These are phyloP conservation scores for Clarias magur DNA, from an alignment of 2,113 vertebrate genomes.

Conservation along the genomic window DNA sequence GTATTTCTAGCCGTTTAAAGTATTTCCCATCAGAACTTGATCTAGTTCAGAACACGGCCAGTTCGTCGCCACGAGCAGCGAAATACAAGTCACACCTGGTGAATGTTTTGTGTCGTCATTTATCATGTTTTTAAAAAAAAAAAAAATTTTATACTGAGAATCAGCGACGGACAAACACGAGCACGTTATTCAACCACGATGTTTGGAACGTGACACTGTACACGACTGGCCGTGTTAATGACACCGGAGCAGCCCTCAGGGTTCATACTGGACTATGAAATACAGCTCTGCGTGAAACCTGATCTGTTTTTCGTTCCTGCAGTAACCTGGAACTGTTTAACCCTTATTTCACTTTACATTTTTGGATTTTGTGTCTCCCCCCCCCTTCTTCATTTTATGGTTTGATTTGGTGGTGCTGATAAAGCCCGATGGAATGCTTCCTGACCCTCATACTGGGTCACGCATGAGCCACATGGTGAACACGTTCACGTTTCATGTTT, in stretches of 20 bases:
- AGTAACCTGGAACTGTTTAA: neutral
- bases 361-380: neutral
- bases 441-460: conserved; percentile 21
- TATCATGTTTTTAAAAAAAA: neutral
- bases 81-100: neutral
- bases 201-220: too few species aligned
- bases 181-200: neutral
- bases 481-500: conserved; percentile 8
- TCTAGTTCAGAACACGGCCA: too few species aligned
- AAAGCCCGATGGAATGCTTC: neutral
- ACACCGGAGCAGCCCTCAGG: neutral
- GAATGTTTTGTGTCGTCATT: neutral
- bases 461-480: conserved; percentile 1
- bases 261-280: neutral
- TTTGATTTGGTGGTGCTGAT: neutral
- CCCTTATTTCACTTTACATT: neutral
- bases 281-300: neutral
- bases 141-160: neutral
- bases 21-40: neutral
- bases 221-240: neutral
- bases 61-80: neutral
- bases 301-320: neutral
- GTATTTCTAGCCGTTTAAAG: neutral
- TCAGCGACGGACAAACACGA: neutral
- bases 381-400: neutral